These are phyloP conservation scores for Cantharis rustica DNA, from an alignment of 2,888 invertebrate genomes.

Conservation along the genomic window DNA sequence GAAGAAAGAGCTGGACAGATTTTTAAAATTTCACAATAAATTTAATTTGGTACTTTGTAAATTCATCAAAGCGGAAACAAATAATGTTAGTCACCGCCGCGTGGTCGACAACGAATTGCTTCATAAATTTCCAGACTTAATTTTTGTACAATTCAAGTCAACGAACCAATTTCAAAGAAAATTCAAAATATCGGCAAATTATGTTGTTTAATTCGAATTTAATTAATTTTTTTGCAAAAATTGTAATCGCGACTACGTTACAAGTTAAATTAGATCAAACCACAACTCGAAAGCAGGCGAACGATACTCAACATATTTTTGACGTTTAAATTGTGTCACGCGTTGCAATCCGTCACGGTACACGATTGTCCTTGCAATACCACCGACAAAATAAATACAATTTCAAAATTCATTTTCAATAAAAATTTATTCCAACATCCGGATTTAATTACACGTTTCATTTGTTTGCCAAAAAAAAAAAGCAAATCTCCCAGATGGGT, in stretches of 20 bases:
- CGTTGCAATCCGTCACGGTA: slow-evolving; percentile 51
- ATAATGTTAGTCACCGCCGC: neutral
- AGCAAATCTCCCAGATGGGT: neutral
- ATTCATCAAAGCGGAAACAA: neutral
- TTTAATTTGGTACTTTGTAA: neutral
- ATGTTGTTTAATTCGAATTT: slow-evolving; percentile 1
- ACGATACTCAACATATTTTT: slow-evolving; percentile 35
- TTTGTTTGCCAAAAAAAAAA: neutral
- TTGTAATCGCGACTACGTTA: neutral
- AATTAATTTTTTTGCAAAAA: neutral
- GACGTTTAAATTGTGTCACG: slow-evolving; percentile 49
- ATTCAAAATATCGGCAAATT: neutral
- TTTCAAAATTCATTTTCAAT: slow-evolving; percentile 22
- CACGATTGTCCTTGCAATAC: slow-evolving; percentile 47
- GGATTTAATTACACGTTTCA: neutral
- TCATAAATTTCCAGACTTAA: neutral
- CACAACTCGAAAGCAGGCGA: slow-evolving; percentile 37
- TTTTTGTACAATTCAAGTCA: neutral
- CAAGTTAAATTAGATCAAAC: slow-evolving; percentile 26
- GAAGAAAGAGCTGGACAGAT: neutral
- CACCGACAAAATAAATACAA: slow-evolving; percentile 32
- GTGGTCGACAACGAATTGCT: neutral
- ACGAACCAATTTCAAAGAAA: neutral
- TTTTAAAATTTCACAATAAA: neutral
- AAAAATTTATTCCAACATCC: neutral